Evolutionary conservation across 2,113 vertebrate species (phyloP), one percentile per base, ranked within the genome.

Genomic region (Leptobrachium leishanense): DNA sequence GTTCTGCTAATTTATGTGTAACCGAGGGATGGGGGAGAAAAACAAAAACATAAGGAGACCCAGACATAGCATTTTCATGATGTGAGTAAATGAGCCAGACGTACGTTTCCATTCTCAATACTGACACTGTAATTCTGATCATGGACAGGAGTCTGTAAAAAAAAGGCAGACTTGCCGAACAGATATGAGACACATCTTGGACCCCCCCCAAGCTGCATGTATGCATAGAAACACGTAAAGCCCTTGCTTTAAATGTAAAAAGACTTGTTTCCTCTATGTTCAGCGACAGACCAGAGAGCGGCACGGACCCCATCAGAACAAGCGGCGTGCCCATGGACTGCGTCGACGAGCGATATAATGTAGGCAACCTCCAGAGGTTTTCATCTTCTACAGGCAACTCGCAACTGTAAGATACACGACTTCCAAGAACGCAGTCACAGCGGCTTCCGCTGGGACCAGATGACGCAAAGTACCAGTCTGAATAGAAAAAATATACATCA

Each of bases 401-500:
- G 20, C 20, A 31, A 64, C 20, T 20, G 62, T 31, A 31, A 20
- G 2, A 31, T 64, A 64, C 62, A 39, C 31, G 1, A 39, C 4
- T 20, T 3, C 4, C 31, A 64, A 64, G 6, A 31, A 6, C 9
- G 31, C 31, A 20, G 62, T 39, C 46, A 50, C 4, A 0, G 4
- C n/a, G 3, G 62, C n/a, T 64, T 39, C 62, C 39, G 4, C n/a
- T 31, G 6, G 62, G 6, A 1, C n/a, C 1, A 9, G 9, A 64
- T 9, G 5, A 2, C 62, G 20, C 20, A 31, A 2, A 59, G 46
- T 15, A 59, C 13, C 55, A 2, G 55, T 12, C 11, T 59, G 13
- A 59, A 81, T 64, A 74, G 73, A 81, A 81, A 82, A 72, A 72
- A 54, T 55, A 72, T 82, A 41, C 82, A 83, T 79, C 83, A 31